phyloP scores from a whole-genome alignment of 2,113 vertebrate genomes.

The Alouatta palliata region DNA sequence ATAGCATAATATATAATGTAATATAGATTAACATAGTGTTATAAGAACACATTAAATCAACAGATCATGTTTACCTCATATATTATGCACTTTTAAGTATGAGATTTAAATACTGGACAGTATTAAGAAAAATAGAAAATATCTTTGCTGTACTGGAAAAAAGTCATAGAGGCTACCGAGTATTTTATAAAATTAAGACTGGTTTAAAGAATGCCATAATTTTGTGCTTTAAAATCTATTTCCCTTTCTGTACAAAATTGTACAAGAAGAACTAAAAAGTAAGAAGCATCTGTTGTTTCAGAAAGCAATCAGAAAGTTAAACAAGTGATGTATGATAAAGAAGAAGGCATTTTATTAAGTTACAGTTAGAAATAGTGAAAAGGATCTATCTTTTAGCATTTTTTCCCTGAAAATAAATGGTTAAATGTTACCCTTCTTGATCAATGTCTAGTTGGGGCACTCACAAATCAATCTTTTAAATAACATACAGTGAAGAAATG shows the following conservation, averaged over 20 bases:
- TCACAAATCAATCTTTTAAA: background rate
- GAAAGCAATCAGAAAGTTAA: background rate
- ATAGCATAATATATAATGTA: too few species aligned
- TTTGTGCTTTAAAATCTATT: background rate
- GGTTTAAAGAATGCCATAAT: background rate
- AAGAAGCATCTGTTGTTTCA: background rate
- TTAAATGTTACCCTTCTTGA: background rate
- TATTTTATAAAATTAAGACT: conserved; percentile 5
- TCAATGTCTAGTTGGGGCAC: background rate
- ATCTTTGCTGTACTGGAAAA: background rate
- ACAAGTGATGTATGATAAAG: background rate
- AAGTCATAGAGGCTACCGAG: background rate
- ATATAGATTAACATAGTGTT: background rate
- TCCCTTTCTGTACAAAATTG: background rate
- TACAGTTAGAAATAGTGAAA: background rate
- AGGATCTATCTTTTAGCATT: background rate
- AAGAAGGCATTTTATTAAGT: background rate
- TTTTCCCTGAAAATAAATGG: background rate
- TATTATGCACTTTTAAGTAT: background rate
- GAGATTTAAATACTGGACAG: background rate
- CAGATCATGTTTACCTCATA: background rate
- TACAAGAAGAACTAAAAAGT: background rate
- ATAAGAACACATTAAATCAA: background rate
- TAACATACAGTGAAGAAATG: background rate
- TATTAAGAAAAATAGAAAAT: background rate